Evolutionary conservation across 2,888 invertebrate species (phyloP).

Genomic region (Drosophila cognata): DNA sequence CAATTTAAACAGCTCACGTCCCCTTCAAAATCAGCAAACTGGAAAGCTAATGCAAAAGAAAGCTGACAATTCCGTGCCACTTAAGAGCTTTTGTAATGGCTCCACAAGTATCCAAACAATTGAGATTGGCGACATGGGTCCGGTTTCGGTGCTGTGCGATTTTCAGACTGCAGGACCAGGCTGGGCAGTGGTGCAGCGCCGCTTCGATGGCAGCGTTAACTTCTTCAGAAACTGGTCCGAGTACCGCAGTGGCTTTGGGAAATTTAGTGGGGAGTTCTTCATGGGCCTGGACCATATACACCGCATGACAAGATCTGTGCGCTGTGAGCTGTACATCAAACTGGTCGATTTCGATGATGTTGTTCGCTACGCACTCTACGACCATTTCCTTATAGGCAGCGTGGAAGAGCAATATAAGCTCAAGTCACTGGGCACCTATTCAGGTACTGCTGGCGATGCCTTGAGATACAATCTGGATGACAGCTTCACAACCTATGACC

Average conservation of each 20-base stretch:
- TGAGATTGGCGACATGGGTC: background rate
- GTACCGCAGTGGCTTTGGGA: conserved; percentile 11
- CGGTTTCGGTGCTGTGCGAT: conserved; percentile 6
- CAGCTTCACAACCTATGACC: conserved; percentile 12
- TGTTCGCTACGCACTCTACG: conserved; percentile 6
- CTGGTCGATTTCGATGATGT: background rate
- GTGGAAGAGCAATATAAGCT: background rate
- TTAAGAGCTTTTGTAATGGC: background rate
- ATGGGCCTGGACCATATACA: conserved; percentile 17
- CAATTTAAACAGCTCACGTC: background rate
- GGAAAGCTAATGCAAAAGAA: background rate
- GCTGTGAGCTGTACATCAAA: conserved; percentile 6
- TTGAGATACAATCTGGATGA: conserved; percentile 4
- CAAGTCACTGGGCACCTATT: conserved; percentile 4
- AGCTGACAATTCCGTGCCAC: conserved; percentile 3
- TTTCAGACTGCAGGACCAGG: conserved; percentile 4
- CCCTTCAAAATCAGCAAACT: background rate
- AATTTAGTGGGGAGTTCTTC: conserved; percentile 13
- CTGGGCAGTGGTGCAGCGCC: conserved; percentile 27
- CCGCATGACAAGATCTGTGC: conserved; percentile 13
- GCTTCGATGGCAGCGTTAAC: conserved; percentile 2
- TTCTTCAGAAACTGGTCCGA: conserved; percentile 9
- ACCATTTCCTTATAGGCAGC: conserved; percentile 17
- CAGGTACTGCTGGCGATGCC: conserved; percentile 11
- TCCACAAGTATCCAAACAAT: conserved; percentile 10